Evolutionary conservation across 2,888 invertebrate genomes (phyloP).

Genomic region (Osmoderma eremita): DNA sequence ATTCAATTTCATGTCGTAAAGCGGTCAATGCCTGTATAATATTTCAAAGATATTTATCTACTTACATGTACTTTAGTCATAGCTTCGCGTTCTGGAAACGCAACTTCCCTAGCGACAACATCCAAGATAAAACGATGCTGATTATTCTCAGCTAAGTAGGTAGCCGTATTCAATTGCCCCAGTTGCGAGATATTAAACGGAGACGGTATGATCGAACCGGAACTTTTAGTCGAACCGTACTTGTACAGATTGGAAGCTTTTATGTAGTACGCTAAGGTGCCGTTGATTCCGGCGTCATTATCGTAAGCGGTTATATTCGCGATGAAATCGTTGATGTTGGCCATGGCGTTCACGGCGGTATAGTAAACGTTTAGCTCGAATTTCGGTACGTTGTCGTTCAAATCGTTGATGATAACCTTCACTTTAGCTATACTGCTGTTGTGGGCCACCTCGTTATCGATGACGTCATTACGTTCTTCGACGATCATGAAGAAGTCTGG

Average conservation of each 20-base stretch:
- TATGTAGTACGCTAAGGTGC: slow-evolving; percentile 83
- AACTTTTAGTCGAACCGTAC: slow-evolving; percentile 78
- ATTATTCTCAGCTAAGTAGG: slow-evolving; percentile 88
- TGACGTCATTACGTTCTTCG: slow-evolving; percentile 64
- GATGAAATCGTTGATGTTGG: slow-evolving; percentile 79
- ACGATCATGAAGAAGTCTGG: slow-evolving; percentile 74
- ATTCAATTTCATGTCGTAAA: no score
- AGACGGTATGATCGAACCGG: slow-evolving; percentile 88
- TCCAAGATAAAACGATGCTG: slow-evolving; percentile 88
- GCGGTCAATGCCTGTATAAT: no score
- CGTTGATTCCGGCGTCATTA: slow-evolving; percentile 85
- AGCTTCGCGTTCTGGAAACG: slow-evolving; percentile 81
- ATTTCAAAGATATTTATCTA: no score
- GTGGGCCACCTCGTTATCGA: slow-evolving; percentile 59
- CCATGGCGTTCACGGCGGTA: slow-evolving; percentile 79
- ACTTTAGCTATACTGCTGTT: slow-evolving; percentile 80
- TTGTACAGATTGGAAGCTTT: slow-evolving; percentile 84
- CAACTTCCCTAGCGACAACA: slow-evolving; percentile 83
- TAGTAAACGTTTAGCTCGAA: slow-evolving; percentile 57
- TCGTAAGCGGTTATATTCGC: slow-evolving; percentile 82
- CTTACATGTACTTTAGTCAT: slow-evolving; percentile 82
- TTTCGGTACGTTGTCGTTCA: slow-evolving; percentile 85
- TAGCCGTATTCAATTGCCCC: slow-evolving; percentile 78
- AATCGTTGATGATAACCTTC: slow-evolving; percentile 77
- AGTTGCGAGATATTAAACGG: slow-evolving; percentile 83